Evolutionary conservation across 2,888 invertebrate genomes (phyloP).

Genomic region (Eumacrocentrus americanus): DNA sequence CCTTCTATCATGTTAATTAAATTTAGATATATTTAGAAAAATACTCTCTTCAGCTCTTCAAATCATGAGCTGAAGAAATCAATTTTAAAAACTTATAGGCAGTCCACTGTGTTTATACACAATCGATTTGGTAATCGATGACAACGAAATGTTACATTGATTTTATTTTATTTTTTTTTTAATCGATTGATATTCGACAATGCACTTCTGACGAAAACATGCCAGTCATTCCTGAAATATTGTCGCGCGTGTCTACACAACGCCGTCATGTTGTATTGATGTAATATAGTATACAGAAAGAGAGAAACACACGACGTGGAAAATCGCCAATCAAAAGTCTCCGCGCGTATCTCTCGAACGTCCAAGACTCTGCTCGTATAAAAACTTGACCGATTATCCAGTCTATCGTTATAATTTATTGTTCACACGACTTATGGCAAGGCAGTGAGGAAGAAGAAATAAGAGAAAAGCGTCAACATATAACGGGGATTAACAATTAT

Average conservation of each 20-base stretch:
- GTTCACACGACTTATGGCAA: not conserved
- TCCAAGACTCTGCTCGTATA: too few species aligned
- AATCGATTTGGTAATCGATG: too few species aligned
- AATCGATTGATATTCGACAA: not conserved
- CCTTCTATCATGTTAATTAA: not conserved
- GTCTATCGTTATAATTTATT: not conserved
- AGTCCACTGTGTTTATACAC: not conserved
- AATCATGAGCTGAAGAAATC: not conserved
- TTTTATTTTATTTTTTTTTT: not conserved
- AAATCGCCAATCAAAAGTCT: constrained; percentile 23
- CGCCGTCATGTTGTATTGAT: not conserved
- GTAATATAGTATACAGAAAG: too few species aligned
- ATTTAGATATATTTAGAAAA: not conserved
- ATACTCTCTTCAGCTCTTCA: not conserved
- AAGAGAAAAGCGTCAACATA: constrained; percentile 34
- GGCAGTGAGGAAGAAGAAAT: too few species aligned
- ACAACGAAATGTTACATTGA: not conserved
- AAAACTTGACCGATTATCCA: constrained; percentile 14
- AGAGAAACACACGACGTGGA: constrained; percentile 2
- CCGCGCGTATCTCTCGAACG: too few species aligned
- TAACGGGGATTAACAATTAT: too few species aligned
- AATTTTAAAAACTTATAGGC: not conserved
- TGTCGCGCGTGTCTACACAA: constrained; percentile 21
- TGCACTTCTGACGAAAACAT: constrained; percentile 14
- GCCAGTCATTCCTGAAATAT: constrained; percentile 31